Percentiles rank a stretch among this genome's conserved stretches.
Evolutionary conservation across 2,797 vertebrate species (phyloP).

Genomic region (Eulemur coronatus): DNA sequence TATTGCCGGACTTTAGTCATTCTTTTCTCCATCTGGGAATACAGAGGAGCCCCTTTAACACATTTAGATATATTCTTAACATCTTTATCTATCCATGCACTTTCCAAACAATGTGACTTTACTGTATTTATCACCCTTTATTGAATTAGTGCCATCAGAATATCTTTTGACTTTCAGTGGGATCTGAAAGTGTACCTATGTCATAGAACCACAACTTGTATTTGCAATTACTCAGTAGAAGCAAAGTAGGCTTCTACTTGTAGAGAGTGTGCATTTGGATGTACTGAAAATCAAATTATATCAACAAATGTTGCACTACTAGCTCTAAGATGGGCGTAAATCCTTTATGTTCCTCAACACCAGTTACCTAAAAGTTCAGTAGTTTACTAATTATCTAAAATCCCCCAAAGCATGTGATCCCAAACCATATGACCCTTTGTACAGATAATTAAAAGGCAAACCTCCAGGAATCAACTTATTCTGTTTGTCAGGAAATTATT

Average conservation of each 20-base stretch:
- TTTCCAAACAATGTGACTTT: background rate
- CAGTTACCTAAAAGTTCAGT: background rate
- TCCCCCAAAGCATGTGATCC: background rate
- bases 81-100: background rate
- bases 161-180: background rate
- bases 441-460: background rate
- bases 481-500: background rate
- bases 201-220: background rate
- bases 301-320: background rate
- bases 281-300: background rate
- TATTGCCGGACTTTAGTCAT: background rate
- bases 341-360: background rate
- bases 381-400: background rate
- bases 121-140: background rate
- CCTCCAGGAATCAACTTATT: background rate
- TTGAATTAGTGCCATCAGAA: background rate
- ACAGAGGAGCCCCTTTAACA: background rate
- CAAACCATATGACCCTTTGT: background rate
- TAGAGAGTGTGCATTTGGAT: background rate
- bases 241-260: background rate
- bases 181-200: background rate
- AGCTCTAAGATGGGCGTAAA: background rate
- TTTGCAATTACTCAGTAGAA: background rate
- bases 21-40: background rate
- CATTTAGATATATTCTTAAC: background rate